phyloP scores from a whole-genome alignment of 2,113 vertebrate genomes.

The Gymnorhina tibicen region DNA sequence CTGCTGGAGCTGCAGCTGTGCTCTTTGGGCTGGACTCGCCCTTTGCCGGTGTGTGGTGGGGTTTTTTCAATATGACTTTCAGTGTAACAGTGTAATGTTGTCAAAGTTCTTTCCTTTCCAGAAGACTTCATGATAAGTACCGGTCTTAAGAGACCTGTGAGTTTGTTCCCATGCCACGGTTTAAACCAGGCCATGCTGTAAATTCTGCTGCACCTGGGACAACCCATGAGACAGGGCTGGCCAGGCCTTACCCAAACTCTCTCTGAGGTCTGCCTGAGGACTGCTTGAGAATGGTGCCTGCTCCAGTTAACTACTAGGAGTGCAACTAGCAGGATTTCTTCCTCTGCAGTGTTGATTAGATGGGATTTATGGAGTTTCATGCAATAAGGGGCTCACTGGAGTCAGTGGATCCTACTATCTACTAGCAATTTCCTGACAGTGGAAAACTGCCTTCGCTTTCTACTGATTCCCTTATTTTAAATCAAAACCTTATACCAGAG shows the following conservation, averaged over 20 bases:
- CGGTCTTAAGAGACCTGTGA: not conserved
- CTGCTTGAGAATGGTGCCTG: not conserved
- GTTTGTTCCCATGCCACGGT: not conserved
- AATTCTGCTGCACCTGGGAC: not conserved
- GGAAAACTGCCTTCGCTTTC: not conserved
- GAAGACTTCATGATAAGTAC: not conserved
- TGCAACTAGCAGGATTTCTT: not conserved
- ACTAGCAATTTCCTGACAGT: not conserved
- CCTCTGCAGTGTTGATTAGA: not conserved
- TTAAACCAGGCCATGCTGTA: not conserved
- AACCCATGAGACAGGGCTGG: not conserved
- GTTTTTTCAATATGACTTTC: not conserved
- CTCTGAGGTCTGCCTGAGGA: not conserved
- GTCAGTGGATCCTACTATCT: not conserved
- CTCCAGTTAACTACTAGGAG: not conserved
- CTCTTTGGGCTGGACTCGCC: not conserved
- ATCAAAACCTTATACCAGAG: not conserved
- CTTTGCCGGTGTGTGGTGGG: fast-evolving
- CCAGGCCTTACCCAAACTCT: not conserved
- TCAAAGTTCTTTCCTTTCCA: not conserved
- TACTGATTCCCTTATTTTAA: not conserved
- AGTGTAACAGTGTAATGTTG: not conserved
- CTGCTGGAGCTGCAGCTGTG: not conserved
- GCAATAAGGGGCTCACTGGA: not conserved
- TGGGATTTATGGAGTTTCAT: not conserved